Evolutionary conservation across 2,888 invertebrate species (phyloP).

Genomic region (Caenorhabditis sp.): DNA sequence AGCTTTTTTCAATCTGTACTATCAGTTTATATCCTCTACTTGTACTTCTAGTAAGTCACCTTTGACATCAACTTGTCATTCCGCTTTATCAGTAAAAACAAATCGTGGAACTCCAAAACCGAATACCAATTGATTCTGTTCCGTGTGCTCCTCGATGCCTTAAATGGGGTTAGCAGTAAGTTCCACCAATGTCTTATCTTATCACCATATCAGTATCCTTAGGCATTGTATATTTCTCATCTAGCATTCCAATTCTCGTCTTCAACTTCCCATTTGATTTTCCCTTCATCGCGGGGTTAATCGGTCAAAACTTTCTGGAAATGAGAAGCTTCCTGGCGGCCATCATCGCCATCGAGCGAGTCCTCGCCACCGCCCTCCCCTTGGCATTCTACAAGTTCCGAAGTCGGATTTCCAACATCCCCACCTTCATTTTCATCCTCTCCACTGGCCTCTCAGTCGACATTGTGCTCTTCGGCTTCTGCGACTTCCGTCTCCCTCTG

Average conservation of each 20-base stretch:
- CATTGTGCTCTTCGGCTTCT: slow-evolving; percentile 24
- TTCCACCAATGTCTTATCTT: too few species aligned
- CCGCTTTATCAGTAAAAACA: too few species aligned
- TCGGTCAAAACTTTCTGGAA: slow-evolving; percentile 19
- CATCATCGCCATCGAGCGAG: slow-evolving; percentile 34
- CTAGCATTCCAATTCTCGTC: too few species aligned
- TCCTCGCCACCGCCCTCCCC: slow-evolving; percentile 17
- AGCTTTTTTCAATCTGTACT: background rate
- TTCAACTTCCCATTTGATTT: slow-evolving; percentile 25
- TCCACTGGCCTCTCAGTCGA: slow-evolving; percentile 17
- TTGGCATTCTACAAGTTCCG: slow-evolving; percentile 29
- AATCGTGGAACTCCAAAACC: slow-evolving; percentile 10
- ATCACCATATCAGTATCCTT: too few species aligned
- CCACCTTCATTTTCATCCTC: slow-evolving; percentile 22
- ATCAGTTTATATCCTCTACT: slow-evolving; percentile 2
- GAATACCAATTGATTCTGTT: slow-evolving; percentile 41
- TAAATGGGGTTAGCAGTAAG: slow-evolving; percentile 28
- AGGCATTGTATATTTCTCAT: too few species aligned
- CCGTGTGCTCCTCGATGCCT: slow-evolving; percentile 24
- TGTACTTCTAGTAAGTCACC: slow-evolving; percentile 16
- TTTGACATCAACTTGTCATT: too few species aligned
- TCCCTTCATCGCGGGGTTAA: slow-evolving; percentile 22
- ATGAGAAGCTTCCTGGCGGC: slow-evolving; percentile 50
- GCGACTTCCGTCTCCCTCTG: slow-evolving; percentile 18
- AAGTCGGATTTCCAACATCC: slow-evolving; percentile 23